Evolutionary conservation across 2,888 invertebrate species (phyloP).

Genomic region (Hypolimnas misippus): DNA sequence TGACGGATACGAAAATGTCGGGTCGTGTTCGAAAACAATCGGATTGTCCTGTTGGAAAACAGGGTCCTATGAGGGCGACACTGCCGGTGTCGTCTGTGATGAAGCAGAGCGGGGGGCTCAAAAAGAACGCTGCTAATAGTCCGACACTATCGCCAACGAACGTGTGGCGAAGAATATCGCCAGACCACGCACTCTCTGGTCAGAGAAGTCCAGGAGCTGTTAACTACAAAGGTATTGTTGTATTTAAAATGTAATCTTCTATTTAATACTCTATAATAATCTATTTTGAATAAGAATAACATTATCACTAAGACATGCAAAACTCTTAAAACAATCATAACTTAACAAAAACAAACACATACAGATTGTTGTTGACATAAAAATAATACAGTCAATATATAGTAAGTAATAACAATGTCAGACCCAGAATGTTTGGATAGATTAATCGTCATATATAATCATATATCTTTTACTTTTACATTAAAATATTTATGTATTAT

Average conservation of each 20-base stretch:
- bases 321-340: not conserved
- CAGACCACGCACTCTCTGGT: slow-evolving; percentile 87
- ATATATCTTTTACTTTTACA: too few relatives aligned
- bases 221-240: slow-evolving; percentile 86
- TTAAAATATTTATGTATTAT: too few relatives aligned
- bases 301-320: not conserved
- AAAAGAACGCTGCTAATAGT: slow-evolving; percentile 85
- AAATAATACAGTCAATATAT: not conserved
- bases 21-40: slow-evolving; percentile 87
- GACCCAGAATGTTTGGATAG: not conserved
- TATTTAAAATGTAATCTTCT: not conserved
- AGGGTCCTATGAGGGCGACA: slow-evolving; percentile 90
- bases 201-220: slow-evolving; percentile 89
- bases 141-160: slow-evolving; percentile 87
- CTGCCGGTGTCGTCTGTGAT: slow-evolving; percentile 89
- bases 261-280: not conserved
- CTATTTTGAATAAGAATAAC: not conserved
- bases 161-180: slow-evolving; percentile 87
- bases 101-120: slow-evolving; percentile 84
- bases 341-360: not conserved
- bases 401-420: not conserved
- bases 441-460: not conserved
- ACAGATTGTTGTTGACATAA: not conserved
- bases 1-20: slow-evolving; percentile 74
- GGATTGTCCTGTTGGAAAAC: slow-evolving; percentile 84